A percentile compares a stretch with the other conserved stretches of the same genome.
These are phyloP conservation scores for Balaeniceps rex DNA, from an alignment of 2,113 vertebrate species.

Conservation along the genomic window DNA sequence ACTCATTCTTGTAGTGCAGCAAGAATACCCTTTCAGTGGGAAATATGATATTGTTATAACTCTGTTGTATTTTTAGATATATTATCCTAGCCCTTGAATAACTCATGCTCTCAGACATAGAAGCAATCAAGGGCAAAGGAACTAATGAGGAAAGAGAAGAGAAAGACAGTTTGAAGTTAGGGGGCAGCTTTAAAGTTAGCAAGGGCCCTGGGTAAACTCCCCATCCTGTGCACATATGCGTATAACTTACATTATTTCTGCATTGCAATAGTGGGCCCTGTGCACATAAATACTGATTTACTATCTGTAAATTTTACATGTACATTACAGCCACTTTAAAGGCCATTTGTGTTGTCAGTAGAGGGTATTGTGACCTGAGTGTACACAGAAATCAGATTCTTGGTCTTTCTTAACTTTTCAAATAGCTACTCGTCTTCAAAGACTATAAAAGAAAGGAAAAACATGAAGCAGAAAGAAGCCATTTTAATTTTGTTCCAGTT, in stretches of 20 bases:
- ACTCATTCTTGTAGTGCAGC: neutral
- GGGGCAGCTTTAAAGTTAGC: neutral
- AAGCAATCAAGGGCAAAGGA: neutral
- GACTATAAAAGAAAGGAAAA: neutral
- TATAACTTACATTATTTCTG: neutral
- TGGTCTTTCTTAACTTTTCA: neutral
- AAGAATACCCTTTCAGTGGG: neutral
- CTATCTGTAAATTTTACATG: neutral
- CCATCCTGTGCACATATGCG: neutral
- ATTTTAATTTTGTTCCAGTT: neutral
- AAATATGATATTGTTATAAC: neutral
- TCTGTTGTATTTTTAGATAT: neutral
- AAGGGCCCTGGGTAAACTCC: neutral
- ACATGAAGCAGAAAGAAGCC: neutral
- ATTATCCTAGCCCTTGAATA: neutral
- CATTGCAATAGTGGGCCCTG: neutral
- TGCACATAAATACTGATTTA: neutral
- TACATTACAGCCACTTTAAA: neutral
- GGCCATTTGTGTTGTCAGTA: neutral
- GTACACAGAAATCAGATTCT: neutral
- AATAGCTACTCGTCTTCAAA: neutral
- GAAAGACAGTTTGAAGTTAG: neutral
- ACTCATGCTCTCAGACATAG: neutral
- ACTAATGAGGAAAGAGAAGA: neutral
- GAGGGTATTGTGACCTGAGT: neutral